These are phyloP conservation scores for Platygyra sinensis DNA, from an alignment of 64 coral and sea anemone species.

Conservation along the genomic window DNA sequence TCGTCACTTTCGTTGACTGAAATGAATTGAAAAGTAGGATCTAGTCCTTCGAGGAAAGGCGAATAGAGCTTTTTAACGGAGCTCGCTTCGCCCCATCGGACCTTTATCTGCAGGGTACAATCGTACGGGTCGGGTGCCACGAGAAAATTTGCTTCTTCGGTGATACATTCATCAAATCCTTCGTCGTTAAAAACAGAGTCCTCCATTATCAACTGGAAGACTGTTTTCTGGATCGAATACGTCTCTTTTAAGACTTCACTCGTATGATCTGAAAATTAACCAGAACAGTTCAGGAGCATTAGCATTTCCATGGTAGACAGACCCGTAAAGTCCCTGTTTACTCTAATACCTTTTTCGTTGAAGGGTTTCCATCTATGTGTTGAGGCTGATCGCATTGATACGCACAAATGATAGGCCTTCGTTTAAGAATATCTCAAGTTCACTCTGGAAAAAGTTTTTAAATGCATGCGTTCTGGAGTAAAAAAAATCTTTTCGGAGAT, in stretches of 20 bases:
- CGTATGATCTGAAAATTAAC: background rate
- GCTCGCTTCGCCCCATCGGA: slow-evolving; percentile 27
- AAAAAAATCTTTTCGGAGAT: too few relatives aligned
- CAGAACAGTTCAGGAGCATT: background rate
- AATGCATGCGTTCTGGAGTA: too few relatives aligned
- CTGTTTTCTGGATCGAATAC: background rate
- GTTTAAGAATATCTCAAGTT: too few relatives aligned
- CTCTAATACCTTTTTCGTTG: too few relatives aligned
- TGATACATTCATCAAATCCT: slow-evolving; percentile 26
- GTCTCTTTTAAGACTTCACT: background rate
- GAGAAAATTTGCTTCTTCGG: background rate
- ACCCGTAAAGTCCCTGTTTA: too few relatives aligned
- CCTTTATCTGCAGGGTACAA: slow-evolving; percentile 73
- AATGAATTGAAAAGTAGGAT: slow-evolving; percentile 91
- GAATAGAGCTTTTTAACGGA: slow-evolving; percentile 63
- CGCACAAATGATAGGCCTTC: too few relatives aligned
- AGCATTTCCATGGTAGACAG: background rate
- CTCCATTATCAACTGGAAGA: background rate
- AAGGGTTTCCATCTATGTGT: too few relatives aligned
- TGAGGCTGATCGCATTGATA: too few relatives aligned
- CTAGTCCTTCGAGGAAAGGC: slow-evolving; percentile 79
- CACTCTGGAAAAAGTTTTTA: too few relatives aligned
- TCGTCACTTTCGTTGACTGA: slow-evolving; percentile 50
- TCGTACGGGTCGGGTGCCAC: slow-evolving; percentile 70
- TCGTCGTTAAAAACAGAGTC: slow-evolving; percentile 29